Evolutionary conservation across 2,797 vertebrate genomes (phyloP), one percentile per base, ranked within the genome.

Genomic region (Pygocentrus nattereri): DNA sequence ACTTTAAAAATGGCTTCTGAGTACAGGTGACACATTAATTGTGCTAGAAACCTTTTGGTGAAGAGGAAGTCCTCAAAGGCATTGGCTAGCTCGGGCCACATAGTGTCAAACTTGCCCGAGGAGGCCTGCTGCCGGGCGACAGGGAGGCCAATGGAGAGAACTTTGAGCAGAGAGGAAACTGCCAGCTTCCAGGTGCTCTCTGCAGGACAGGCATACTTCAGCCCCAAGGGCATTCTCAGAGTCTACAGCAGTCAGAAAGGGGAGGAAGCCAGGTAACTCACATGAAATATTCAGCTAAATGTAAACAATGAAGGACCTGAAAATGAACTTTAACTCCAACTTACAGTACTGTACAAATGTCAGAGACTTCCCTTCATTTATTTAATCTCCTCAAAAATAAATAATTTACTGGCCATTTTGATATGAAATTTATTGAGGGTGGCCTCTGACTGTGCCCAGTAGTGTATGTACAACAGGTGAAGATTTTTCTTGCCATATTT

Each of bases 171-270:
- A 61, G 98, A 98, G 0, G 97, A 96, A 4, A 99, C 98, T 0
- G 98, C 97, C 0, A 99, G 92, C 88, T 97, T 99, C 98, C 98
- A 99, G 30, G 98, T 99, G 92, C 96, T 99, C 93, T 99, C 98
- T 76, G 98, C 98, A 10, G 98, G 98, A 90, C 98, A 99, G 19
- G 97, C 95, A 44, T 99, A 99, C 91, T 99, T 99, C 92, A 99
- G 86, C 85, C 97, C 96, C 82, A 99, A 93, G 76, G 98, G 98
- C 88, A 97, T 95, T 87, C 96, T 93, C 82, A 99, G 88, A 5
- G 98, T 97, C 98, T 99, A 87, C 64, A 86, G 83, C 2, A 61
- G 6, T n/a, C 41, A 2, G 38, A 70, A 19, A 5, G 27, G 19
- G n/a, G 15, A 21, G 31, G 54, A 59, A 18, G 15, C 1, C 30